Evolutionary conservation across 2,888 invertebrate genomes (phyloP).

Genomic region (Netelia fuscicornis): DNA sequence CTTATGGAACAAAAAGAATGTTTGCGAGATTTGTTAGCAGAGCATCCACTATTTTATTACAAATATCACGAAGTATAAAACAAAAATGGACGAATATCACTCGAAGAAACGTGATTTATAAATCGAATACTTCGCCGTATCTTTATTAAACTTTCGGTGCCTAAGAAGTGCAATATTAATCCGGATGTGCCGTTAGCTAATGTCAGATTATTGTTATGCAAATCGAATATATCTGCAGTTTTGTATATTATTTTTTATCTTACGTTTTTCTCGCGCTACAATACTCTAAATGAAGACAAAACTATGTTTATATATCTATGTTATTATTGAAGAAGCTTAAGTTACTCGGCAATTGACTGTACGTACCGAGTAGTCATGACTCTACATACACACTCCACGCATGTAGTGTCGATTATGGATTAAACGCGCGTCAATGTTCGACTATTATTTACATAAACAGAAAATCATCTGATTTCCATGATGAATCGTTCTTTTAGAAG

Average conservation of each 20-base stretch:
- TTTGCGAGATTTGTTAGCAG: constrained; percentile 51
- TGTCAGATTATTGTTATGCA: constrained; percentile 20
- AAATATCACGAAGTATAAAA: constrained; percentile 39
- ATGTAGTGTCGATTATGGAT: constrained; percentile 35
- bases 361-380: constrained; percentile 58
- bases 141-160: constrained; percentile 41
- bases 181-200: constrained; percentile 48
- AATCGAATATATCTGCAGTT: constrained; percentile 30
- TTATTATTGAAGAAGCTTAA: constrained; percentile 20
- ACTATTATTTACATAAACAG: constrained; percentile 29
- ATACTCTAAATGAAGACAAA: constrained; percentile 17
- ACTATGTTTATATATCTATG: constrained; percentile 35
- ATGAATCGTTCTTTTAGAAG: constrained; percentile 21
- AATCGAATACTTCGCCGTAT: constrained; percentile 40
- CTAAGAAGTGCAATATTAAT: constrained; percentile 62
- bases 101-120: constrained; percentile 44
- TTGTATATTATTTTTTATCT: neutral
- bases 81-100: constrained; percentile 19
- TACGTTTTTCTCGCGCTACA: constrained; percentile 1
- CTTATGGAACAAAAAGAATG: constrained; percentile 14
- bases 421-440: constrained; percentile 43
- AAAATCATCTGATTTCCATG: constrained; percentile 23
- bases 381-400: constrained; percentile 16
- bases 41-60: constrained; percentile 69
- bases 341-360: constrained; percentile 28